Percentiles rank a stretch among this genome's conserved stretches.
Conservation (phyloP, 2,113 vertebrate species). For the Otis tarda region DNA sequence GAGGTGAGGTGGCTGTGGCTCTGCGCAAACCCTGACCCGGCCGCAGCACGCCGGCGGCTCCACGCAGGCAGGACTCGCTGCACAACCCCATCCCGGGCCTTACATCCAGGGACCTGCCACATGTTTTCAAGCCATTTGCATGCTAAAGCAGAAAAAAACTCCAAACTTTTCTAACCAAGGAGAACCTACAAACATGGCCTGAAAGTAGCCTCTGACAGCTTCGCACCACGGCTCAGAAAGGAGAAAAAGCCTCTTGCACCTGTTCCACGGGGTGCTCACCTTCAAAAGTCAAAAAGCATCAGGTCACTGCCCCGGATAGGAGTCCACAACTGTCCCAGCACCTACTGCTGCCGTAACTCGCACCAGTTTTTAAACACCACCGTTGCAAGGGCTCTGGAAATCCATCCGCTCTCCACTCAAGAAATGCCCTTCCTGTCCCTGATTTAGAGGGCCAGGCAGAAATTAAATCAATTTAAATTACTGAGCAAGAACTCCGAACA, state of each 20-base stretch:
- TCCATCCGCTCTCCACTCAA: background rate
- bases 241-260: background rate
- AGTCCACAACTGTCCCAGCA: background rate
- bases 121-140: background rate
- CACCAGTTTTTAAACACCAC: background rate
- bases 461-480: background rate
- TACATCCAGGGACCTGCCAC: background rate
- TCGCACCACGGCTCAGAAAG: background rate
- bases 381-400: background rate
- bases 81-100: background rate
- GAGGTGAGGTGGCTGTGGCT: background rate
- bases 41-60: rapidly evolving
- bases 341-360: background rate
- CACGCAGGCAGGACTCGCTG: background rate
- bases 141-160: rapidly evolving
- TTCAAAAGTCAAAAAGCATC: background rate
- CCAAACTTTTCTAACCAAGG: background rate
- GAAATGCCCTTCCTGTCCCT: background rate
- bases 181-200: background rate
- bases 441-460: background rate
- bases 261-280: background rate
- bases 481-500: background rate
- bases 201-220: background rate
- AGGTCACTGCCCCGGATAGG: background rate
- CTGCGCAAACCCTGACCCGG: background rate